Evolutionary conservation across 2,888 invertebrate genomes (phyloP).

Genomic region (Lamellibrachia columna): DNA sequence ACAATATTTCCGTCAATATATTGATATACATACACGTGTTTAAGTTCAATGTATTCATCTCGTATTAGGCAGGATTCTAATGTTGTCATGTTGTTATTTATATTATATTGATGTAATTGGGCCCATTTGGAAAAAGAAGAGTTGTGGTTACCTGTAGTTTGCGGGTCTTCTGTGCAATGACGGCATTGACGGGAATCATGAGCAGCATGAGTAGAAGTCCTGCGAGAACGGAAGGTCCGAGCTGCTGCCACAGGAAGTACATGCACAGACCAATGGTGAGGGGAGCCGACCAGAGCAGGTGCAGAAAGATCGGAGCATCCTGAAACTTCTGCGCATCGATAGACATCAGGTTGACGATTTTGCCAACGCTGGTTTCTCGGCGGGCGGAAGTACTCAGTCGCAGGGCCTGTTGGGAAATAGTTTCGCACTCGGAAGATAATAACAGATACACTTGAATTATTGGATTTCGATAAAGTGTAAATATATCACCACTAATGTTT

Average conservation of each 20-base stretch:
- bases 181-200: constrained; percentile 72
- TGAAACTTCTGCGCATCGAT: constrained; percentile 67
- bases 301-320: constrained; percentile 43
- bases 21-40: no score
- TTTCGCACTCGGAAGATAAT: neutral
- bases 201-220: constrained; percentile 91
- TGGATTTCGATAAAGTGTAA: no score
- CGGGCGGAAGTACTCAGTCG: constrained; percentile 60
- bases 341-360: constrained; percentile 68
- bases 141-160: constrained; percentile 40
- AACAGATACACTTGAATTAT: neutral
- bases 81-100: neutral
- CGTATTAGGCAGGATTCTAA: no score
- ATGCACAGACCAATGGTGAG: constrained; percentile 54
- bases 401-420: constrained; percentile 54
- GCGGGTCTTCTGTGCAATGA: constrained; percentile 50
- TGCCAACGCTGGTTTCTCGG: constrained; percentile 64
- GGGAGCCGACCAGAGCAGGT: constrained; percentile 48
- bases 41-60: no score
- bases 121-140: neutral
- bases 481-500: no score
- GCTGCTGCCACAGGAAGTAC: constrained; percentile 64
- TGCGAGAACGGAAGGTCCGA: constrained; percentile 83
- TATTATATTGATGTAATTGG: neutral
- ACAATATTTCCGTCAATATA: no score